These are phyloP conservation scores for Lontra canadensis DNA, from an alignment of 2,113 vertebrate genomes.

Conservation along the genomic window DNA sequence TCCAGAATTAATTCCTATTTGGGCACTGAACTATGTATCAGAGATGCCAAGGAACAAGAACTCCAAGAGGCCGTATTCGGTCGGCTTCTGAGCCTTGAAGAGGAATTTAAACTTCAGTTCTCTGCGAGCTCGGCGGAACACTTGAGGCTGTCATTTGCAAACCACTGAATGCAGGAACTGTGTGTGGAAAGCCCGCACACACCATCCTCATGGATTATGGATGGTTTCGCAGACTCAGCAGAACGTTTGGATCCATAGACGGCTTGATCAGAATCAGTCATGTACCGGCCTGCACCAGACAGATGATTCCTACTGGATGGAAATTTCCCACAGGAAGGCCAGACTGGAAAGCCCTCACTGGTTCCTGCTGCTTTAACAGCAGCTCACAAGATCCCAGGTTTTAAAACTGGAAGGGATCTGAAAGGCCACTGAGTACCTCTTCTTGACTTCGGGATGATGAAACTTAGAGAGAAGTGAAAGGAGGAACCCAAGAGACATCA, in stretches of 20 bases:
- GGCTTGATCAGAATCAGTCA: slow-evolving; percentile 1
- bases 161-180: slow-evolving; percentile 36
- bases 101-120: not conserved
- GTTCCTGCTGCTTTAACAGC: not conserved
- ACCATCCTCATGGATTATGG: not conserved
- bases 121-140: slow-evolving; percentile 27
- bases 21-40: not conserved
- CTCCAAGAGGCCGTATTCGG: not conserved
- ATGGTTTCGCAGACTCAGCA: slow-evolving; percentile 63
- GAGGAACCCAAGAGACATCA: not conserved
- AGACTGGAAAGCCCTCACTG: not conserved
- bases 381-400: not conserved
- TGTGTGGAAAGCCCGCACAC: not conserved
- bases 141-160: slow-evolving; percentile 66
- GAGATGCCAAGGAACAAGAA: not conserved
- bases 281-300: slow-evolving; percentile 50
- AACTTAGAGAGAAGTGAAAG: not conserved
- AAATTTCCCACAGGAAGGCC: not conserved
- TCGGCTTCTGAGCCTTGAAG: not conserved
- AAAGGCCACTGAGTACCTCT: not conserved
- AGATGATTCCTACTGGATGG: not conserved
- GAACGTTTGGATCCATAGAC: not conserved
- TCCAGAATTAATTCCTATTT: not conserved
- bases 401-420: not conserved
- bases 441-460: not conserved